Evolutionary conservation across 2,888 invertebrate species (phyloP), one percentile per base, ranked within the genome.

Genomic region (Latheticus oryzae): DNA sequence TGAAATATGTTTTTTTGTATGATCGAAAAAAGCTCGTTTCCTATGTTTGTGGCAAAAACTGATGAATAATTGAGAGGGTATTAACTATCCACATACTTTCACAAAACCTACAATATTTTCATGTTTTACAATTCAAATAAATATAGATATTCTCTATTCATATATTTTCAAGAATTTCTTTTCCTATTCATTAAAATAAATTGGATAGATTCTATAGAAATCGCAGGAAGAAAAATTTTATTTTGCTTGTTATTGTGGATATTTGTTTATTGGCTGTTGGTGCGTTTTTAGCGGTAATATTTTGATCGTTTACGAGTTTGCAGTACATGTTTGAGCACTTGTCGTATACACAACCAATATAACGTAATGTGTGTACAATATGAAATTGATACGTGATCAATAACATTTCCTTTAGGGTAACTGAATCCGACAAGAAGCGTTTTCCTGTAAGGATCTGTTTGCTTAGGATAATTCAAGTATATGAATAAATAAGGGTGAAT

Each of bases 341-440:
- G 15, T 33, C 43, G 42, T 52, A 42, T 52, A 42, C 52, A 32
- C 9, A 52, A 16, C 45, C 43, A 45, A 54, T 54, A 54, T 45
- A 54, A 26, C 45, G 45, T 33, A 45, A 54, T 45, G 51, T 52
- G 45, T 53, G 53, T 48, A 58, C 45, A 57, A 45, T 32, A 30
- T 26, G 48, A 48, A 53, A 58, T 53, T 53, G 58, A 53, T 53
- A 58, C 52, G 58, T 58, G 58, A 58, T 58, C 58, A 52, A 58
- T 58, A 58, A 52, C 40, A 53, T 24, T 33, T 53, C 33, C 53
- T 53, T 52, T 28, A 21, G 48, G 53, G 53, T 47, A 53, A 40
- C 52, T 13, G 48, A 16, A 50, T 50, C 33, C 23, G 16, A 38
- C 24, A 30, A 52, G 40, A 42, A 30, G 15, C 15, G 21, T 21